A percentile compares a stretch with the other conserved stretches of the same genome.
Evolutionary conservation across 2,797 vertebrate genomes (phyloP).

Genomic region (Capromys pilorides): DNA sequence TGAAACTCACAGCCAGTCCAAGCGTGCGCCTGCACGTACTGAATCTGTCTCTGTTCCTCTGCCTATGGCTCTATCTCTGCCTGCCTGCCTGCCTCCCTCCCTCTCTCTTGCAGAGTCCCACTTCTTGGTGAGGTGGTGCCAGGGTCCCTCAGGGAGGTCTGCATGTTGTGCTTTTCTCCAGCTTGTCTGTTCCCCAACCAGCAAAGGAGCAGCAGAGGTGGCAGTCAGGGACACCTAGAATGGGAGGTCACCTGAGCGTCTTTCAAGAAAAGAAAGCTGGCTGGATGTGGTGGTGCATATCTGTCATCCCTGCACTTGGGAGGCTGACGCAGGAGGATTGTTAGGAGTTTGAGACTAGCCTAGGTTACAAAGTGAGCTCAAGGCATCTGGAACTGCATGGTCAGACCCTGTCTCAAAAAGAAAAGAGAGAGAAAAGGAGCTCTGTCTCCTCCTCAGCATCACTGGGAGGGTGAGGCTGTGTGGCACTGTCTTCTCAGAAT

Average conservation of each 20-base stretch:
- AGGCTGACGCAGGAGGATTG: too few species aligned
- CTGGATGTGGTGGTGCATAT: too few species aligned
- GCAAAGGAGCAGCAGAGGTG: not conserved
- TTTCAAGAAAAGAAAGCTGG: not conserved
- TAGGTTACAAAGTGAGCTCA: too few species aligned
- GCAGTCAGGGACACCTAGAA: not conserved
- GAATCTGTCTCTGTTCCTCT: too few species aligned
- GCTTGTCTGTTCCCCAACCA: not conserved
- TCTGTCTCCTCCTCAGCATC: too few species aligned
- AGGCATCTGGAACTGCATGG: too few species aligned
- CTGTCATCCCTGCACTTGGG: too few species aligned
- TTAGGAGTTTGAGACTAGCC: too few species aligned
- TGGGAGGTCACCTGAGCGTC: not conserved
- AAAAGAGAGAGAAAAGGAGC: not conserved
- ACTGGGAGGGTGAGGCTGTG: not conserved
- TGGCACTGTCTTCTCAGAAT: not conserved
- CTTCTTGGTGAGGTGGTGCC: not conserved
- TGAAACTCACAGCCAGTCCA: not conserved
- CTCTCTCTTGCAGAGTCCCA: not conserved
- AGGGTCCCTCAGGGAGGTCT: not conserved
- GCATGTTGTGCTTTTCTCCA: not conserved
- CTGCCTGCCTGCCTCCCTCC: too few species aligned
- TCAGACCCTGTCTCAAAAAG: too few species aligned
- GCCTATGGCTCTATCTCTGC: too few species aligned
- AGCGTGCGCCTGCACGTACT: not conserved